Conservation (phyloP, 1,140 invertebrate genomes). For the Camponotus pennsylvanicus region DNA sequence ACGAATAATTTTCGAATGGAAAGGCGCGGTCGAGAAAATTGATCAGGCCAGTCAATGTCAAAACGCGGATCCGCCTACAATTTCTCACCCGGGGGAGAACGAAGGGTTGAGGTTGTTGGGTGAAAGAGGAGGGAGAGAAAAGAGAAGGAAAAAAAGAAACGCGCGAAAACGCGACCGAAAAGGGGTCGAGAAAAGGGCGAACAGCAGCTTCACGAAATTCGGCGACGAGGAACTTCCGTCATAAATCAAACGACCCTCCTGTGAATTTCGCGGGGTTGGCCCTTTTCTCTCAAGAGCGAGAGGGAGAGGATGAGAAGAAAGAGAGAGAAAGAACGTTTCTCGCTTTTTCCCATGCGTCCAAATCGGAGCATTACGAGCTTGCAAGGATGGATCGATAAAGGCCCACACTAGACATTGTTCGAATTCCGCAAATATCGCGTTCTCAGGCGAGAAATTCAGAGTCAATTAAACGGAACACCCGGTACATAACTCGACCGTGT, state of each 20-base stretch:
- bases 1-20: conserved; percentile 26
- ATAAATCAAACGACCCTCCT: conserved; percentile 78
- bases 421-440: conserved; percentile 69
- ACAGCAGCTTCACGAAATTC: conserved; percentile 64
- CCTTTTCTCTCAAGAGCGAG: conserved; percentile 24
- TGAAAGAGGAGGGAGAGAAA: not conserved
- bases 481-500: conserved; percentile 21
- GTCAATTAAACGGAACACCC: conserved; percentile 63
- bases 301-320: not conserved
- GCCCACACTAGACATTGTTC: conserved; percentile 54
- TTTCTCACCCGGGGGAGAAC: conserved; percentile 46
- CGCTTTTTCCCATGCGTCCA: conserved; percentile 60
- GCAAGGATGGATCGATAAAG: conserved; percentile 70
- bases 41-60: conserved; percentile 34
- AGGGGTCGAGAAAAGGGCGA: conserved; percentile 51
- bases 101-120: conserved; percentile 27
- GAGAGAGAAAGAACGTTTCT: conserved; percentile 40
- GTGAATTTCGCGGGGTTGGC: conserved; percentile 68
- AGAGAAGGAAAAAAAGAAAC: not conserved
- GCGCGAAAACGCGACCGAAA: conserved; percentile 46
- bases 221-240: conserved; percentile 54
- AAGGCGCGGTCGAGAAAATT: conserved; percentile 43
- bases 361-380: conserved; percentile 62
- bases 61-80: conserved; percentile 44
- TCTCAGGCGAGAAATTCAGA: conserved; percentile 40